Conservation (phyloP, 2,797 vertebrate genomes). For the Acropternis orthonyx region DNA sequence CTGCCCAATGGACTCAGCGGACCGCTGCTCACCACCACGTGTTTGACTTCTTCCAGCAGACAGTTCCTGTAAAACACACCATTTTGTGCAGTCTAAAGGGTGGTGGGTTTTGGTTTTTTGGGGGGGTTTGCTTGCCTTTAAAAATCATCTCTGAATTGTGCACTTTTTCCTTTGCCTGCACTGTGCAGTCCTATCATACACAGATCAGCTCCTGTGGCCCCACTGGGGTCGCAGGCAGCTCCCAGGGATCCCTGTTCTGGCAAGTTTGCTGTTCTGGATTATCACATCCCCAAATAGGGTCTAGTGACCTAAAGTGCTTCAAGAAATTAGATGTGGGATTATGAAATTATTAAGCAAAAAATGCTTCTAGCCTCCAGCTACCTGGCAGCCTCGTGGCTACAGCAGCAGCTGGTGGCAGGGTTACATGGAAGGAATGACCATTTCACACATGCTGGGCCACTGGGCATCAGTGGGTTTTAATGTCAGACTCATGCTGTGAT, state of each 20-base stretch:
- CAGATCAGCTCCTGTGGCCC: neutral
- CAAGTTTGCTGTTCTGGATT: neutral
- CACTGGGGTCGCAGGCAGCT: fast-evolving
- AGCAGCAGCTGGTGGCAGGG: neutral
- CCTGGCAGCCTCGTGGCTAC: neutral
- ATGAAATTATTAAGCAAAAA: neutral
- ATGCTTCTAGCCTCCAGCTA: neutral
- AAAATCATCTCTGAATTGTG: neutral
- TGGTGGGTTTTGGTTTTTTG: neutral
- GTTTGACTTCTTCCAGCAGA: neutral
- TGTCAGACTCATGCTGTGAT: neutral
- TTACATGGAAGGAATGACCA: neutral
- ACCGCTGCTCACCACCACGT: neutral
- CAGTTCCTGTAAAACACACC: neutral
- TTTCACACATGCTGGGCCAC: neutral
- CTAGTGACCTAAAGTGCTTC: neutral
- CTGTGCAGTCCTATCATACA: neutral
- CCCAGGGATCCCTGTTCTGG: fast-evolving
- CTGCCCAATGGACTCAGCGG: neutral
- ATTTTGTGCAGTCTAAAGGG: neutral
- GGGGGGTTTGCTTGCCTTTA: neutral
- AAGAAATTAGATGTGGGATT: neutral
- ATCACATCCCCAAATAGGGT: neutral
- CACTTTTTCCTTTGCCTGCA: neutral
- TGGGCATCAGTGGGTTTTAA: neutral